Evolutionary conservation across 64 coral and sea anemone genomes (phyloP).

Genomic region (Actinia tenebrosa): DNA sequence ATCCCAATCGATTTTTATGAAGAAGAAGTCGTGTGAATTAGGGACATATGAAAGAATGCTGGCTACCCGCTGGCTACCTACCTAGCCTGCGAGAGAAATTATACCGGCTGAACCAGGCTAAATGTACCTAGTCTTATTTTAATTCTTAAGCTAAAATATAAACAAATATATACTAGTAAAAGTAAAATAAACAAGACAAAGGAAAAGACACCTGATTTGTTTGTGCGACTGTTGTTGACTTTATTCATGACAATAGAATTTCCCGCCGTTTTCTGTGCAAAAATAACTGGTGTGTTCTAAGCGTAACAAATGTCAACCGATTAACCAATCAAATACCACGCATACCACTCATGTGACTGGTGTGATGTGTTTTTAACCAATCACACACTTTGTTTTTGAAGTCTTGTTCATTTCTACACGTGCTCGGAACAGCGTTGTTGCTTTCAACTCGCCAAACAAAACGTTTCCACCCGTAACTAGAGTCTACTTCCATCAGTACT

Average conservation of each 20-base stretch:
- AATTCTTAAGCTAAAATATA: background rate
- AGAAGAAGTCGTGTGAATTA: too few relatives aligned
- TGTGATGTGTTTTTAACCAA: slow-evolving; percentile 54
- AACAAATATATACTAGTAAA: background rate
- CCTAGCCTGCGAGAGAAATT: too few relatives aligned
- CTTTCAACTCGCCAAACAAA: slow-evolving; percentile 68
- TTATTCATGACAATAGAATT: background rate
- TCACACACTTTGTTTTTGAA: slow-evolving; percentile 57
- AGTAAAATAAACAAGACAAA: background rate
- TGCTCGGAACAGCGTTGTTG: slow-evolving; percentile 78
- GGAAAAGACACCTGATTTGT: background rate
- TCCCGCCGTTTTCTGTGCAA: slow-evolving; percentile 11
- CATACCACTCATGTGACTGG: slow-evolving; percentile 46
- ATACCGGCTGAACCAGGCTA: too few relatives aligned
- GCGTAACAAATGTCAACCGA: slow-evolving; percentile 31
- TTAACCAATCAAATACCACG: slow-evolving; percentile 41
- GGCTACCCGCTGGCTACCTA: too few relatives aligned
- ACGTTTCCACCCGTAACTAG: slow-evolving; percentile 34
- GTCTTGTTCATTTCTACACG: slow-evolving; percentile 52
- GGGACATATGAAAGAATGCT: too few relatives aligned
- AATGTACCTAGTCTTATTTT: too few relatives aligned
- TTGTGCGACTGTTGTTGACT: too few relatives aligned
- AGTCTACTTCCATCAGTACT: background rate
- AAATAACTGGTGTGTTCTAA: slow-evolving; percentile 54
- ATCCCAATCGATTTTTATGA: too few relatives aligned